phyloP scores from a whole-genome alignment of 2,113 vertebrate genomes.

The Cynoglossus semilaevis region DNA sequence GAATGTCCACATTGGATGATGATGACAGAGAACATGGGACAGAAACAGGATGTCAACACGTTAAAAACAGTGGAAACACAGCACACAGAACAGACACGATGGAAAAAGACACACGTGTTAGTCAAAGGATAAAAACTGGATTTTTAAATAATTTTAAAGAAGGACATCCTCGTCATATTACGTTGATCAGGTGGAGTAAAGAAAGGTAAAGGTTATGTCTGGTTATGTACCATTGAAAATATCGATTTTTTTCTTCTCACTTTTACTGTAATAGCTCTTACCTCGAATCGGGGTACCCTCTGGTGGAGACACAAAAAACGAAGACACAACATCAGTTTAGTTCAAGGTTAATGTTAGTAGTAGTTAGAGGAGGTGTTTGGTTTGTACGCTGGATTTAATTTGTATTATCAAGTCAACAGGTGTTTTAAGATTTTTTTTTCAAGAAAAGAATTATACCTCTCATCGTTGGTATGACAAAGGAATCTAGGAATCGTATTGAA shows the following conservation, averaged over 20 bases:
- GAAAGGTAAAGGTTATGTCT: conserved; percentile 45
- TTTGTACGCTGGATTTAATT: conserved; percentile 41
- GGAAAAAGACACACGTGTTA: conserved; percentile 39
- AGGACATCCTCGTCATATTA: conserved; percentile 15
- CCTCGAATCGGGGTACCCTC: conserved; percentile 98
- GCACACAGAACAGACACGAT: conserved; percentile 51
- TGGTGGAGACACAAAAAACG: conserved; percentile 82
- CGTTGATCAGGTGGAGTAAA: conserved; percentile 33
- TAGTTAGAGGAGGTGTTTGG: conserved; percentile 59
- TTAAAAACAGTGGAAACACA: conserved; percentile 35
- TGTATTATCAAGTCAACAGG: conserved; percentile 46
- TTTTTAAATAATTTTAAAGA: conserved; percentile 6
- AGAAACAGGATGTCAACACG: conserved; percentile 18
- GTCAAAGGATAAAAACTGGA: conserved; percentile 23
- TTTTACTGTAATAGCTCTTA: conserved; percentile 78
- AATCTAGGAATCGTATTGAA: too few species aligned
- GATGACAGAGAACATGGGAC: conserved; percentile 28
- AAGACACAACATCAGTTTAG: conserved; percentile 79
- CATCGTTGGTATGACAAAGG: conserved; percentile 69
- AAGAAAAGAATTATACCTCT: conserved; percentile 23
- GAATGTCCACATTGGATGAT: conserved; percentile 29
- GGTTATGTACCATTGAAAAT: conserved; percentile 51
- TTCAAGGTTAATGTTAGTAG: conserved; percentile 63
- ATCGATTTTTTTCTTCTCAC: conserved; percentile 4
- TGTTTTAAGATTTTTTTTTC: conserved; percentile 6